These are phyloP conservation scores for Apantesis nais DNA, from an alignment of 2,888 invertebrate genomes.

Conservation along the genomic window DNA sequence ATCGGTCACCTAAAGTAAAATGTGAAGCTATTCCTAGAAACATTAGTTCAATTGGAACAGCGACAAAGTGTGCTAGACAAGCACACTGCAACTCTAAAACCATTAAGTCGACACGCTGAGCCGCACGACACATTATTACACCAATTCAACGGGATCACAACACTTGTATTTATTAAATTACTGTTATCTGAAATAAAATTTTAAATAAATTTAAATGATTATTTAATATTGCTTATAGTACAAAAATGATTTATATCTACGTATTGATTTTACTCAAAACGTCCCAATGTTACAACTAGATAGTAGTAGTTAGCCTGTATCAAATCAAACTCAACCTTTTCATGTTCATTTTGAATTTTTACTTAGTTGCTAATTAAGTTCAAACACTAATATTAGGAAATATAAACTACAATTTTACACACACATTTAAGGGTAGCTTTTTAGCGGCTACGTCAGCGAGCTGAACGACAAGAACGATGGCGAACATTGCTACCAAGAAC, in stretches of 20 bases:
- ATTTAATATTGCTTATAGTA: background rate
- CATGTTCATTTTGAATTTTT: too few relatives aligned
- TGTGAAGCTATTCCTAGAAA: background rate
- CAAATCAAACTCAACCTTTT: too few relatives aligned
- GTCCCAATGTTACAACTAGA: too few relatives aligned
- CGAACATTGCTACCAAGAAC: background rate
- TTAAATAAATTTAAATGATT: background rate
- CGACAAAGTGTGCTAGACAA: background rate
- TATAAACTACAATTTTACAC: too few relatives aligned
- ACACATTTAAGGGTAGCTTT: background rate
- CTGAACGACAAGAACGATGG: background rate
- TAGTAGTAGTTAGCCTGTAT: too few relatives aligned
- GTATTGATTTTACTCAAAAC: too few relatives aligned
- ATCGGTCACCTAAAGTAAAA: background rate
- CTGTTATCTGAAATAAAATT: conserved; percentile 1
- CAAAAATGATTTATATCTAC: too few relatives aligned
- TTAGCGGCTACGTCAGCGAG: background rate
- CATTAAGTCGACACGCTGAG: background rate
- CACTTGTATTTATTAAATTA: too few relatives aligned
- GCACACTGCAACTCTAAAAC: background rate
- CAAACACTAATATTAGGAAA: too few relatives aligned
- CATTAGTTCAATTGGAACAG: background rate
- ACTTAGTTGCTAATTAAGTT: too few relatives aligned
- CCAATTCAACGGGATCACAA: background rate
- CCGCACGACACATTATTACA: background rate